Conservation (phyloP, 2,888 invertebrate genomes). For the Scaeva pyrastri region DNA sequence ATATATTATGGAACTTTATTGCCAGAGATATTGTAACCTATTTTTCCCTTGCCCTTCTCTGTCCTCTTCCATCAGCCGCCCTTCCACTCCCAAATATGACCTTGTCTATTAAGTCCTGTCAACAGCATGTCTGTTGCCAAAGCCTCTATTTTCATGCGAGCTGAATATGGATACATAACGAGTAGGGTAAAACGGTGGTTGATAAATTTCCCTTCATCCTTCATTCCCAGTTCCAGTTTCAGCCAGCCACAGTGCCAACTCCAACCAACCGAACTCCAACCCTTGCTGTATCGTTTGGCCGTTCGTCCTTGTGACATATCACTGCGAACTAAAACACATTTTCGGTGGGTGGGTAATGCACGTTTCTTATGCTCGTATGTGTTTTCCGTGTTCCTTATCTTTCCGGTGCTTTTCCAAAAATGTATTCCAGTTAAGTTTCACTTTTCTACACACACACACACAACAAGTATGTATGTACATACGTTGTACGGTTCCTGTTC, state of each 20-base stretch:
- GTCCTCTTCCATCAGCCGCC: neutral
- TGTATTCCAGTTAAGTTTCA: conserved; percentile 24
- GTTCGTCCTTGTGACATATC: neutral
- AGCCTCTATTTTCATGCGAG: conserved; percentile 41
- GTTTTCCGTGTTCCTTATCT: conserved; percentile 46
- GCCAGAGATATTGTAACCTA: conserved; percentile 53
- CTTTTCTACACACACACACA: neutral
- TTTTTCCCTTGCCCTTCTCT: conserved; percentile 17
- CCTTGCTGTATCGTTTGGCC: no score
- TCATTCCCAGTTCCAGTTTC: neutral
- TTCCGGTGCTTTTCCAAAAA: conserved; percentile 11
- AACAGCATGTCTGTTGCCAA: conserved; percentile 13
- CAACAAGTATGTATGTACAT: no score
- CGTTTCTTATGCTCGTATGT: conserved; percentile 7
- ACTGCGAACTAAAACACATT: neutral
- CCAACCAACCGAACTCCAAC: neutral
- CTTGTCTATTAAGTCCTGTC: conserved; percentile 32
- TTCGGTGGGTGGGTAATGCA: conserved; percentile 38
- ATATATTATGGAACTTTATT: conserved; percentile 52
- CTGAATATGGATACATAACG: conserved; percentile 1
- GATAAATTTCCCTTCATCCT: conserved; percentile 33
- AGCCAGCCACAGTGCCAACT: no score
- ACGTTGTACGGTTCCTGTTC: neutral
- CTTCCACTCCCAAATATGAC: neutral
- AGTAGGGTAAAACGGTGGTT: conserved; percentile 48